Evolutionary conservation across 2,888 invertebrate species (phyloP), one percentile per base, ranked within the genome.

Genomic region (Holacanthella duospinosa): DNA sequence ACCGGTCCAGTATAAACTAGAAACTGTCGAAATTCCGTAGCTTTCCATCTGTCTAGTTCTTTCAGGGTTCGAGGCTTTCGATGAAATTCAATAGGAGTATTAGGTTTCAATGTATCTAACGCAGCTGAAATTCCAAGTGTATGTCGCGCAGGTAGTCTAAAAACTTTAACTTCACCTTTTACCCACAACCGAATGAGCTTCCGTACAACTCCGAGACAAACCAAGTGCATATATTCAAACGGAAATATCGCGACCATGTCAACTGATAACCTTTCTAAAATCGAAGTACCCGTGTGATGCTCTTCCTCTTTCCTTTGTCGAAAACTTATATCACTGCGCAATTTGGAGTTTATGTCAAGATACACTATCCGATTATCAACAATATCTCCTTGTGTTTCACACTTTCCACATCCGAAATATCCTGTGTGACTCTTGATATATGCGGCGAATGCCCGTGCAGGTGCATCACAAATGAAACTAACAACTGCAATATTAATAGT

Each of bases 31-130:
- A 70, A 74, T 63, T 74, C 74, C 2, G 71, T 71, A 24, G 74
- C 74, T 60, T 74, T 74, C 71, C 72, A 74, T 12, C 70, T 29
- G 2, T 71, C 69, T 2, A 71, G 24, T 55, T 74, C 69, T 56
- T 21, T 48, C 1, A 74, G 36, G 6, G 65, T 19, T 25, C 74
- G 60, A 2, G 68, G 71, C 66, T 71, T 74, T 55, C 74, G 61
- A 2, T 59, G 56, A 68, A 74, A 74, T 56, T 74, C 73, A 19
- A 2, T 28, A 6, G 62, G 54, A 2, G 59, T 53, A 2, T 55
- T 1, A 53, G 44, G 28, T 4, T 25, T 36, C 25, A 43, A 36
- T 1, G 6, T 27, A 29, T 43, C 16, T 53, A 64, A 24, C 19
- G 16, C n/a, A 16, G 26, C 21, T 19, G 54, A 57, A n/a, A 64